Base-by-base conservation (phyloP, 2,797 vertebrate genomes). In the Philypnodon macrostomus region DNA sequence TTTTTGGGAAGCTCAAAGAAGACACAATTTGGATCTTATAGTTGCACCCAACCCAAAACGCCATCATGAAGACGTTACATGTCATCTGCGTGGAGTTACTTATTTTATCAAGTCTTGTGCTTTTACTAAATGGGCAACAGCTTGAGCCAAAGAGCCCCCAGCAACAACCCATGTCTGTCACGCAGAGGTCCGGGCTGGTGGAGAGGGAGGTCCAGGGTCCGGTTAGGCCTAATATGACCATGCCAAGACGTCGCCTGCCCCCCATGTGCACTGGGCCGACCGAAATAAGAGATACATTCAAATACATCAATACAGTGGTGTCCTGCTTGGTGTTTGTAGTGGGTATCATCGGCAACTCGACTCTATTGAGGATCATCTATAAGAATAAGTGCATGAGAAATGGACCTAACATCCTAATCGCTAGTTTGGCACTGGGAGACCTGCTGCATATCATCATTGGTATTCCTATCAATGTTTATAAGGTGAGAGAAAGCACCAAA, bases 301-400 rank as follows among this genome's bases (percentile, higher is more conserved):
- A 94, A 70, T 97, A 97, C 75, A 94, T 99, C 77, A 98, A 95
- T 79, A 97, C 95, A 0, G 87, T 94, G 52, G 90, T 98, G 41
- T 95, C 94, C 29, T 95, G 93, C 67, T 75, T 96, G 5, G 95
- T 99, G 61, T 98, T 98, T 44, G 89, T 95, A 10, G 81, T 95
- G 27, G 97, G 97, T 14, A 93, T 97, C 64, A 94, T 98, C 31
- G 97, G 97, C 6, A 99, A 99, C 73, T 91, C 94, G 58, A 95
- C 95, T 0, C 87, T 99, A 34, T 80, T 99, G 62, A 84, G 92
- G 11, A 98, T 99, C 84, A 98, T 98, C 86, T 98, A 95, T 70
- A 95, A 95, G 81, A 96, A 98, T 68, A 97, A 97, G 79, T 93
- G 92, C 80, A 99, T 99, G 97, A 83, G 94, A 21, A 99, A 96